Evolutionary conservation across 2,797 vertebrate genomes (phyloP), one percentile per base, ranked within the genome.

Genomic region (Cirrhinus molitorella): DNA sequence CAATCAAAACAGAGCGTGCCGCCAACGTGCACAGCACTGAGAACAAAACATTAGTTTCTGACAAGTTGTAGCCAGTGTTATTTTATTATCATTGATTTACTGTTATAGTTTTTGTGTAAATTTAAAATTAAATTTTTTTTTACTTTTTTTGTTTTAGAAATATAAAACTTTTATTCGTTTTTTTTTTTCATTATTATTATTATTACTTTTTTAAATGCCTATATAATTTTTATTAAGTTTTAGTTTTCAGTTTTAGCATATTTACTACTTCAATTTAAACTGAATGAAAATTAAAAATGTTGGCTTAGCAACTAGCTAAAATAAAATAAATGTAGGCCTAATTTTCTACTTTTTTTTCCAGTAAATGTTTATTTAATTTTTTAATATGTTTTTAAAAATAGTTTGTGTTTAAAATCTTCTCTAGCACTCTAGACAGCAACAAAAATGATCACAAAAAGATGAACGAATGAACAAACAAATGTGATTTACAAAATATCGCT

Each of bases 1-100:
- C 76, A 88, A 90, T 89, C 85, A 88, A 87, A 91, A 90, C 86
- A 86, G 55, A 76, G 71, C 6, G 12, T 70, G 47, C 63, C 1
- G 4, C 3, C 61, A 34, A 4, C 10, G 25, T 25, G 28, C 17
- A 37, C 47, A 67, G 12, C n/a, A 63, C 37, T 10, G 40, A 65
- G 25, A 19, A 28, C 28, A 49, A 10, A 61, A 77, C n/a, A 45
- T 17, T 74, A 31, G 23, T 19, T 73, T 53, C 59, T 73, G 19
- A 53, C 49, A 37, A 51, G 25, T 23, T n/a, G 21, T 74, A 55
- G 49, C 13, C 1, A 16, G 25, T 63, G 59, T 63, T 63, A 12
- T 57, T 57, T 57, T 57, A 31, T 1, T 31, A 16, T 59, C 55
- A 59, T 13, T 59, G 25, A 63, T 17, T 63, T 61, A 28, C 23